Evolutionary conservation across 2,888 invertebrate genomes (phyloP), one percentile per base, ranked within the genome.

Genomic region (Lutraria lutraria): DNA sequence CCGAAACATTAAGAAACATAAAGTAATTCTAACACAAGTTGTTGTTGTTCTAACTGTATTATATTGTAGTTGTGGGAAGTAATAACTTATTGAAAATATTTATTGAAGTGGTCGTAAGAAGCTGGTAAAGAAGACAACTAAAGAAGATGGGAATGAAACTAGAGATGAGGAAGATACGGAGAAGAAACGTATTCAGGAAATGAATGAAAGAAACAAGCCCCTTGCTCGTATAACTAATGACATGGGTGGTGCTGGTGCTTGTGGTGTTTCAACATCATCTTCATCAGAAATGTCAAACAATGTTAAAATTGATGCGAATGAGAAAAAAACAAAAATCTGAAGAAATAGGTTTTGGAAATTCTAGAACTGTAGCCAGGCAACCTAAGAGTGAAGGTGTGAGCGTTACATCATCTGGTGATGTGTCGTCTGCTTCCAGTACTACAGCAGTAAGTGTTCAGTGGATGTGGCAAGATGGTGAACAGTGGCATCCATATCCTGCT

Each of bases 391-490:
- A n/a, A 21, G 60, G 21, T 19, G 60, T 3, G 60, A n/a, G 21
- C 21, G 19, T 4, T 15, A 21, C 31, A 76, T 16, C 43, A 34
- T 76, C 31, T 3, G 1, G 31, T 13, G 76, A 15, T 76, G 29
- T 76, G 34, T 76, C 12, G n/a, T 31, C 43, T 43, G 21, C 6
- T 76, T 25, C 31, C 21, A 13, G 13, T 21, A 8, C 31, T 72
- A n/a, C 19, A 56, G n/a, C 60, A 60, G 63, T 4, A 68, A 83
- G n/a, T 34, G 54, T 52, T 13, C 52, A 86, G 52, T 90, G 90
- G 90, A 60, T 43, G 25, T 90, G 90, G 90, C 60, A 85, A 19
- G 85, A 88, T 31, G 85, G 60, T 21, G 87, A 79, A 43, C 63
- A 72, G 12, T 88, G 88, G 90, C 43, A 60, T 52, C 34, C 53